phyloP scores from a whole-genome alignment of 2,797 vertebrate genomes.

The Hybognathus amarus region DNA sequence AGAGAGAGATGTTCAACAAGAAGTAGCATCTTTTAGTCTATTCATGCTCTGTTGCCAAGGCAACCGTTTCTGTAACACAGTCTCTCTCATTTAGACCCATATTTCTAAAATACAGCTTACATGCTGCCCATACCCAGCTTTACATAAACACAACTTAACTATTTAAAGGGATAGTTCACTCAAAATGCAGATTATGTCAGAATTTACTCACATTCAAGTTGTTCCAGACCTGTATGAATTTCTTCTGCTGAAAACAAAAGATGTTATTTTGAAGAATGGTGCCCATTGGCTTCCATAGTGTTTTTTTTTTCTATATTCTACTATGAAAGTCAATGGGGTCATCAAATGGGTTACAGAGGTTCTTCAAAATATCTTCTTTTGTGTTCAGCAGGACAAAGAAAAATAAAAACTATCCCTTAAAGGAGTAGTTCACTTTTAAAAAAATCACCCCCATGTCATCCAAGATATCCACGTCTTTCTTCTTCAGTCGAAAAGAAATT shows the following conservation, averaged over 20 bases:
- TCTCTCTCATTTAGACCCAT: constrained; percentile 11
- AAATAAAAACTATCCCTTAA: too few species aligned
- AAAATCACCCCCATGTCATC: too few species aligned
- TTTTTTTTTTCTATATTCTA: neutral
- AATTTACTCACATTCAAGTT: neutral
- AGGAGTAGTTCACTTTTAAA: too few species aligned
- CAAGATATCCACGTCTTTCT: too few species aligned
- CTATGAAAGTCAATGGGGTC: neutral
- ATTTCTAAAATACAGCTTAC: constrained; percentile 17
- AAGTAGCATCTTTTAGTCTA: constrained; percentile 31
- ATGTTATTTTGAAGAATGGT: neutral
- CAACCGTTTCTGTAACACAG: constrained; percentile 19
- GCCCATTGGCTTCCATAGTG: neutral
- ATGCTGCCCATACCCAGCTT: neutral
- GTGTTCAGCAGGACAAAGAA: too few species aligned
- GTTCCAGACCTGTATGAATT: too few species aligned
- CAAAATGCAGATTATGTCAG: neutral
- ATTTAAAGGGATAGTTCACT: neutral
- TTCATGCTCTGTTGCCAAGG: constrained; percentile 51
- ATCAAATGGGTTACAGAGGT: too few species aligned
- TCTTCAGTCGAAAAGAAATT: too few species aligned
- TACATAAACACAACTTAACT: neutral
- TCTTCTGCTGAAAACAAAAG: neutral
- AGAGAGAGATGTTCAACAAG: constrained; percentile 31
- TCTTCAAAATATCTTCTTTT: too few species aligned